phyloP scores from a whole-genome alignment of 1,140 invertebrate species.

The Atta texana region DNA sequence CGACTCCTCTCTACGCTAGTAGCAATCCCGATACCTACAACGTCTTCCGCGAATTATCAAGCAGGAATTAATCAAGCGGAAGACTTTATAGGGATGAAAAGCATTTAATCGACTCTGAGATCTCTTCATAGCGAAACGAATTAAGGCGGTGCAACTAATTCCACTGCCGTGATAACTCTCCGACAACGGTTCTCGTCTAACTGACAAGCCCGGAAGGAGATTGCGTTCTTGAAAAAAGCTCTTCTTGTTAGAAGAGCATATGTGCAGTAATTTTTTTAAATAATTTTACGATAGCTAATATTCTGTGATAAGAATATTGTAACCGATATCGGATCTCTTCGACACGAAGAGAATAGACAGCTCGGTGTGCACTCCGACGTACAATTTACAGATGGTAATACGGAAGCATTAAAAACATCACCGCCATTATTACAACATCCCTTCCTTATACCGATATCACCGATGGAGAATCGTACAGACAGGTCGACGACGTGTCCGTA shows the following conservation, averaged over 20 bases:
- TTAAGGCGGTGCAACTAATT: conserved; percentile 43
- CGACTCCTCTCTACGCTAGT: too few species aligned
- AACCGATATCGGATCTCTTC: not conserved
- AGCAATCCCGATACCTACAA: conserved; percentile 8
- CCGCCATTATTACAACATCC: conserved; percentile 2
- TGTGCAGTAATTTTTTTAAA: not conserved
- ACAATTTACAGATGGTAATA: conserved; percentile 56
- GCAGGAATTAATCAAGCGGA: conserved; percentile 50
- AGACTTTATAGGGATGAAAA: conserved; percentile 34
- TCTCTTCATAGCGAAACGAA: conserved; percentile 25
- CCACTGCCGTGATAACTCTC: conserved; percentile 31
- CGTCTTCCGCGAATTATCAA: conserved; percentile 60
- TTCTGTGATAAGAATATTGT: not conserved
- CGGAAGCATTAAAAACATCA: conserved; percentile 5
- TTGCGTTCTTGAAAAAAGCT: not conserved
- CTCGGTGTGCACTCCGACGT: not conserved
- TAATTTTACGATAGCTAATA: not conserved
- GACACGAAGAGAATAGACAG: too few species aligned
- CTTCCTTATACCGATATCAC: not conserved
- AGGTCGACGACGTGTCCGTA: conserved; percentile 67
- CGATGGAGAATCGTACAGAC: conserved; percentile 28
- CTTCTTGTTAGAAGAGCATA: not conserved
- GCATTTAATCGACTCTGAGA: conserved; percentile 53
- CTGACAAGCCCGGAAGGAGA: not conserved
- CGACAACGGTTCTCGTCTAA: not conserved